A percentile compares a stretch with the other conserved stretches of the same genome.
Evolutionary conservation across 35 echinoderm and acorn worm genomes (phyloP).

Genomic region (Patiria miniata): DNA sequence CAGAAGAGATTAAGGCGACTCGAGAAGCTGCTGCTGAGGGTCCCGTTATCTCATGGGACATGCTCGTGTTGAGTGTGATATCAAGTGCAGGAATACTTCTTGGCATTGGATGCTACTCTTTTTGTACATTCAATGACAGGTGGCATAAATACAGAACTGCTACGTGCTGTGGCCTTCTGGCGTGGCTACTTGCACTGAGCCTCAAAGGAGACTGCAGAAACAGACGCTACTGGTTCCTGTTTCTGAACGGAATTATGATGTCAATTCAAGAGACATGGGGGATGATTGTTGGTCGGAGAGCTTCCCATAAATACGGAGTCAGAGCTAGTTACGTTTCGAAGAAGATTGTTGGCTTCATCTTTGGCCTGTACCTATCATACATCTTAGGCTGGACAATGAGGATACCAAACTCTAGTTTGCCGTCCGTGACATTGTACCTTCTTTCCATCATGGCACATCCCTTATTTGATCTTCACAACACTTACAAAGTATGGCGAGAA

Average conservation of each 20-base stretch:
- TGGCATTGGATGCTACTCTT: neutral
- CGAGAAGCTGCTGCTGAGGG: neutral
- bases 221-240: neutral
- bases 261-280: neutral
- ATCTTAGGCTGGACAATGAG: neutral
- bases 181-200: neutral
- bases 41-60: neutral
- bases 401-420: neutral
- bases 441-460: neutral
- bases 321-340: neutral
- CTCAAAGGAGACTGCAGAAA: neutral
- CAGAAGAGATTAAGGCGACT: neutral
- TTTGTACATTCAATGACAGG: neutral
- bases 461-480: constrained; percentile 2
- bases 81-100: neutral
- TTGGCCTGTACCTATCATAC: neutral
- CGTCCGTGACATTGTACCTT: neutral
- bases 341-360: neutral
- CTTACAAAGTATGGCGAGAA: neutral
- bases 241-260: neutral
- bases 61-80: neutral
- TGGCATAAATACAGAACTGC: neutral
- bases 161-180: neutral
- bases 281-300: neutral
- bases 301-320: neutral